phyloP scores from a whole-genome alignment of 2,888 invertebrate genomes.

The Masnerella sp. region DNA sequence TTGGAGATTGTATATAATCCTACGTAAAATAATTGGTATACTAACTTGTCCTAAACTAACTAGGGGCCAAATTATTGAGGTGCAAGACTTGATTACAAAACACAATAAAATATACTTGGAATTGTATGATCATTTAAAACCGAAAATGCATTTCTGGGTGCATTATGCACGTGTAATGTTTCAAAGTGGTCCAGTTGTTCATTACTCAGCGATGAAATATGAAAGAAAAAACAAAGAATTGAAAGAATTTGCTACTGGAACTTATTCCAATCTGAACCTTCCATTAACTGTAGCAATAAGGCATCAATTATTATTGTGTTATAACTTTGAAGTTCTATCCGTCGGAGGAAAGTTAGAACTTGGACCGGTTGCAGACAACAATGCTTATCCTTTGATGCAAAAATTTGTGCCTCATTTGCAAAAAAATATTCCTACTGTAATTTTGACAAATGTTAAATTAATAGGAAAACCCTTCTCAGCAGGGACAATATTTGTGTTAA shows the following conservation, averaged over 20 bases:
- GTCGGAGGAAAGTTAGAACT: slow-evolving; percentile 5
- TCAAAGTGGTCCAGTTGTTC: slow-evolving; percentile 7
- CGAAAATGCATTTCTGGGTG: slow-evolving; percentile 21
- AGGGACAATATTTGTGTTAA: slow-evolving; percentile 37
- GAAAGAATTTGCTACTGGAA: slow-evolving; percentile 33
- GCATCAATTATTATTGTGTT: slow-evolving; percentile 43
- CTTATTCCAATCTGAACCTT: slow-evolving; percentile 22
- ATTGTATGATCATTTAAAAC: slow-evolving; percentile 8
- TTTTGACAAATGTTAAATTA: slow-evolving; percentile 40
- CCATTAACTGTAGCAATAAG: slow-evolving; percentile 26
- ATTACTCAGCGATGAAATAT: slow-evolving; percentile 38
- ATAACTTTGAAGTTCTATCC: slow-evolving; percentile 12
- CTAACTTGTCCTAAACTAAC: slow-evolving; percentile 17
- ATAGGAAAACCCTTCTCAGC: slow-evolving; percentile 32
- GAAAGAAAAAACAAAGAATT: slow-evolving; percentile 33
- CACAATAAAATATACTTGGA: slow-evolving; percentile 21
- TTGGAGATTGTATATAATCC: slow-evolving; percentile 29
- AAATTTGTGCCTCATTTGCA: slow-evolving; percentile 13
- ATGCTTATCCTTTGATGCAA: slow-evolving; percentile 14
- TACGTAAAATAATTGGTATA: slow-evolving; percentile 20
- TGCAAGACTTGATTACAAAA: slow-evolving; percentile 6
- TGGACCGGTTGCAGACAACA: slow-evolving; percentile 10
- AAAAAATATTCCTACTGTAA: slow-evolving; percentile 14
- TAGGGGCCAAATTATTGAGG: slow-evolving; percentile 8
- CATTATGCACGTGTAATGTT: slow-evolving; percentile 13